Evolutionary conservation across 2,888 invertebrate genomes (phyloP).

Genomic region (Cryptosula pallasiana): DNA sequence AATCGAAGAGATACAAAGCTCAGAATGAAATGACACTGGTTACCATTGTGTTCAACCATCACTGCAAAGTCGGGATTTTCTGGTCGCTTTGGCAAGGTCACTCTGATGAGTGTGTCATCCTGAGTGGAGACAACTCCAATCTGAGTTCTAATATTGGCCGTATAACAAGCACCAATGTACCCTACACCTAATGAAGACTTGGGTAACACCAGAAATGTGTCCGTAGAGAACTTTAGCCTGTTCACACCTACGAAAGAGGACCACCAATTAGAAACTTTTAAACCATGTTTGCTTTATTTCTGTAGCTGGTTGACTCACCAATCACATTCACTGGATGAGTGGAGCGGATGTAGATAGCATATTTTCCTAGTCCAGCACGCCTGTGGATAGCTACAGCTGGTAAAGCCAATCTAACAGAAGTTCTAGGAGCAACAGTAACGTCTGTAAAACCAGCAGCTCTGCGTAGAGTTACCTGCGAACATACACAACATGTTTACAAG

Average conservation of each 20-base stretch:
- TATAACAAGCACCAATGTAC: conserved; percentile 3
- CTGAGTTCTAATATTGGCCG: conserved; percentile 4
- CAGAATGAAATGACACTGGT: background rate
- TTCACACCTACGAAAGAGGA: conserved; percentile 6
- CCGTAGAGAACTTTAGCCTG: background rate
- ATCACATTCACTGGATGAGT: background rate
- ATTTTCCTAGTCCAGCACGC: background rate
- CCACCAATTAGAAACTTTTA: too few relatives aligned
- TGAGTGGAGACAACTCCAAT: conserved; percentile 1
- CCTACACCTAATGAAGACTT: background rate
- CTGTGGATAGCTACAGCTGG: background rate
- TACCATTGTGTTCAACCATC: conserved; percentile 12
- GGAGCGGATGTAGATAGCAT: background rate
- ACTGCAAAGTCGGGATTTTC: conserved; percentile 2
- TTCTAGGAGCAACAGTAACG: background rate
- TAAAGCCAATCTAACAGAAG: background rate
- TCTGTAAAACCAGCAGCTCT: background rate
- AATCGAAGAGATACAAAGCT: background rate
- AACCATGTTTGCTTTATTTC: too few relatives aligned
- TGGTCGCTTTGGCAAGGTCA: background rate
- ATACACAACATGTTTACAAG: too few relatives aligned
- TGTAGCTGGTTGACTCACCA: too few relatives aligned
- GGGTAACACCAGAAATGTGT: background rate
- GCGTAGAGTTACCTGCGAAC: background rate
- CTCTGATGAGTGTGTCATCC: background rate